These are phyloP conservation scores for Cuniculus paca DNA, from an alignment of 2,797 vertebrate genomes.

Conservation along the genomic window DNA sequence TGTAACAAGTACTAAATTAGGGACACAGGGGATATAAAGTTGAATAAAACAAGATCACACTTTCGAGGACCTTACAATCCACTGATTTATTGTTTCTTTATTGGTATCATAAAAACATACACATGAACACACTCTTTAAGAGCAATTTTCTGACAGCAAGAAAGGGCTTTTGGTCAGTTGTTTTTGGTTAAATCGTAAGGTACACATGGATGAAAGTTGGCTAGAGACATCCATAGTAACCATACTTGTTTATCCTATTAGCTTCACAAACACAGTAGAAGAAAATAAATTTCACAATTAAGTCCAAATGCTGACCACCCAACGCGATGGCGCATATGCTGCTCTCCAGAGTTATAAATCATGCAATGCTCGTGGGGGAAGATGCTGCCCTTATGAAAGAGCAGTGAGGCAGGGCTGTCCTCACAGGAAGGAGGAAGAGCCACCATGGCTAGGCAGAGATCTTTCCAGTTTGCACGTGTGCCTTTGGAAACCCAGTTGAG, in stretches of 20 bases:
- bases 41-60: not conserved
- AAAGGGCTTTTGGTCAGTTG: not conserved
- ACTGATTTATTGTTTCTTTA: not conserved
- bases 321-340: not conserved
- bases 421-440: not conserved
- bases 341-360: slow-evolving; percentile 11
- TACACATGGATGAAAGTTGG: slow-evolving; percentile 1
- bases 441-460: not conserved
- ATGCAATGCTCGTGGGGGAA: not conserved
- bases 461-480: slow-evolving; percentile 8
- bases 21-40: not conserved
- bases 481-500: not conserved
- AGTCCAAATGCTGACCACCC: slow-evolving; percentile 72
- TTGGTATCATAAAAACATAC: not conserved
- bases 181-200: not conserved
- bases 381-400: not conserved
- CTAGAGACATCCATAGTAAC: not conserved
- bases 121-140: not conserved
- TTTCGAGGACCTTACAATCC: not conserved
- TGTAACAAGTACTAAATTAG: not conserved
- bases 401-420: not conserved
- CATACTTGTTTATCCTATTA: slow-evolving; percentile 43
- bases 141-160: not conserved
- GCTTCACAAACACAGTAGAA: slow-evolving; percentile 30
- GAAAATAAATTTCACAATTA: slow-evolving; percentile 54